Evolutionary conservation across 2,888 invertebrate genomes (phyloP).

Genomic region (Amphiduros pacificus): DNA sequence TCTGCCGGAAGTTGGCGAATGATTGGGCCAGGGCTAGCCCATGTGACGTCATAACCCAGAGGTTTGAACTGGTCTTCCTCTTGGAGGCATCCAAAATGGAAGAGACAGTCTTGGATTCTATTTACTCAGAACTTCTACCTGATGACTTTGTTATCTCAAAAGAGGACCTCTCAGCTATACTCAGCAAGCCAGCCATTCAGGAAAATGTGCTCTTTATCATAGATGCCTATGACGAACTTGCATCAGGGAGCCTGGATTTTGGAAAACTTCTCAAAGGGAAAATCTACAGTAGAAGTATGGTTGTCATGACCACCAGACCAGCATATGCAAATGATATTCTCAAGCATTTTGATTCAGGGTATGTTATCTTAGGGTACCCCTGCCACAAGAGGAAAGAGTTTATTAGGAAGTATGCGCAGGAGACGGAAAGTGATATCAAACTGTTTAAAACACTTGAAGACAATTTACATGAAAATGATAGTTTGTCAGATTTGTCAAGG

Average conservation of each 20-base stretch:
- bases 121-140: conserved; percentile 1
- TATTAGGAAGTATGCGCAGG: conserved; percentile 13
- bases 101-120: conserved; percentile 4
- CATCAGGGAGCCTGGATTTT: background rate
- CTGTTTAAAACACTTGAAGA: conserved; percentile 1
- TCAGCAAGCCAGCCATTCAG: conserved; percentile 4
- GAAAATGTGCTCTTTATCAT: conserved; percentile 17
- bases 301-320: conserved; percentile 6
- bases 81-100: conserved; percentile 7
- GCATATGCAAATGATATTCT: conserved; percentile 6
- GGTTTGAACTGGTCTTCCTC: conserved; percentile 10
- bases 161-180: background rate
- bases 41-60: background rate
- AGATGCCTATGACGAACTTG: conserved; percentile 14
- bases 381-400: conserved; percentile 6
- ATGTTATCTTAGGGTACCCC: conserved; percentile 8
- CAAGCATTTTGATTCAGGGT: conserved; percentile 5
- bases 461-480: conserved; percentile 9
- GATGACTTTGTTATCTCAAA: conserved; percentile 4
- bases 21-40: conserved; percentile 4
- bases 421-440: background rate
- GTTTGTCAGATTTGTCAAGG: conserved; percentile 1
- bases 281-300: conserved; percentile 5
- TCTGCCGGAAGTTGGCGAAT: conserved; percentile 11
- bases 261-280: conserved; percentile 1